A percentile compares a stretch with the other conserved stretches of the same genome.
Conservation (phyloP, 2,113 vertebrate species). For the Spea bombifrons region DNA sequence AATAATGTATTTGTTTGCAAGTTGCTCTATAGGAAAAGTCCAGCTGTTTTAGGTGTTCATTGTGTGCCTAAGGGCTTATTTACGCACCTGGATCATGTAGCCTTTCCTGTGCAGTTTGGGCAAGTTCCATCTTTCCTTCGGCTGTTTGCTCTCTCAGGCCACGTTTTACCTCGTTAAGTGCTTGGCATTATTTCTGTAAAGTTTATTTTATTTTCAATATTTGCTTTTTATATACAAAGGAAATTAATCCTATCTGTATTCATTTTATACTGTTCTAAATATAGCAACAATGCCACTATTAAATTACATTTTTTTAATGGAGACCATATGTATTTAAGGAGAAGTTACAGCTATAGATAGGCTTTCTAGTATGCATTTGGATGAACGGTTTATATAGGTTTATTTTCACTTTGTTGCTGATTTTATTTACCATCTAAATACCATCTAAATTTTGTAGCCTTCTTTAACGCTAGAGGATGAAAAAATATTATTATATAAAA, state of each 20-base stretch:
- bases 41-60: slow-evolving; percentile 46
- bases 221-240: not conserved
- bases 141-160: slow-evolving; percentile 11
- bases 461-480: no score
- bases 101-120: slow-evolving; percentile 14
- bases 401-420: no score
- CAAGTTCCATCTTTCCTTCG: slow-evolving; percentile 41
- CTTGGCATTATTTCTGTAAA: not conserved
- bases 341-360: not conserved
- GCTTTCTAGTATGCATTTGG: no score
- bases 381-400: no score
- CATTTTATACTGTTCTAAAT: not conserved
- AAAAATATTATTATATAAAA: no score
- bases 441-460: no score
- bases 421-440: no score
- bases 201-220: not conserved
- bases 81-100: slow-evolving; percentile 50
- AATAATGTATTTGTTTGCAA: not conserved
- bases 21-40: slow-evolving; percentile 20
- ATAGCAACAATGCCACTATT: not conserved
- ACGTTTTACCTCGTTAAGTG: not conserved
- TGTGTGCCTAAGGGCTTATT: slow-evolving; percentile 49
- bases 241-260: not conserved
- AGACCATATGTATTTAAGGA: not conserved
- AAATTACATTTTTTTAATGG: not conserved